Evolutionary conservation across 2,888 invertebrate species (phyloP), one percentile per base, ranked within the genome.

Genomic region (Siphlonurus alternatus): DNA sequence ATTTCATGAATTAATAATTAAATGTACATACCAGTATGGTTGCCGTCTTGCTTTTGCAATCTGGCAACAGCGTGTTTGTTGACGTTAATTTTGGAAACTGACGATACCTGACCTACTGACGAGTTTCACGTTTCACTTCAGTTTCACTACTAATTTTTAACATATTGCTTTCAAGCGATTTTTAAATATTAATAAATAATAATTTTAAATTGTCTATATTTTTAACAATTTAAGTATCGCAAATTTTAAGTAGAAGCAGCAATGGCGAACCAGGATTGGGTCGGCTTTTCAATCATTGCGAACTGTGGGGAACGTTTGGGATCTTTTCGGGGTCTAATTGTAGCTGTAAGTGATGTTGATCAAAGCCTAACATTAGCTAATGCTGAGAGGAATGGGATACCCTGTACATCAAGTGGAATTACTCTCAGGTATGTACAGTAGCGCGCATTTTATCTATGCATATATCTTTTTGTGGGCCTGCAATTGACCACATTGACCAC

Each of bases 241-340:
- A n/a, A n/a, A n/a, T n/a, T n/a, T n/a, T n/a, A n/a, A n/a, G n/a
- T n/a, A n/a, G n/a, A n/a, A n/a, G n/a, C n/a, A n/a, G n/a, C n/a
- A n/a, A n/a, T n/a, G 15, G 15, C 15, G 38, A 15, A 38, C 15
- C 38, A 38, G 38, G 15, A 38, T 69, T 88, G 84, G 83, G 74
- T 87, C 67, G 93, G 93, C 63, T 88, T 85, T 74, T 85, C 87
- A 69, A 89, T 94, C 68, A 90, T 93, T 20, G 85, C 93, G 66
- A 86, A 88, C 74, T 92, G 92, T 75, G 83, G 83, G 24, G 85
- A 86, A 66, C 83, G 84, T 60, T 75, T 89, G 67, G 91, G 91
- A 61, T 85, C 85, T 66, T 93, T 88, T 73, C 93, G 93, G 76
- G 90, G 86, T 19, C 80, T 81, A 71, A 92, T 94, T 67, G 77